Conservation (phyloP, 2,888 invertebrate genomes). For the Venusia cambrica region DNA sequence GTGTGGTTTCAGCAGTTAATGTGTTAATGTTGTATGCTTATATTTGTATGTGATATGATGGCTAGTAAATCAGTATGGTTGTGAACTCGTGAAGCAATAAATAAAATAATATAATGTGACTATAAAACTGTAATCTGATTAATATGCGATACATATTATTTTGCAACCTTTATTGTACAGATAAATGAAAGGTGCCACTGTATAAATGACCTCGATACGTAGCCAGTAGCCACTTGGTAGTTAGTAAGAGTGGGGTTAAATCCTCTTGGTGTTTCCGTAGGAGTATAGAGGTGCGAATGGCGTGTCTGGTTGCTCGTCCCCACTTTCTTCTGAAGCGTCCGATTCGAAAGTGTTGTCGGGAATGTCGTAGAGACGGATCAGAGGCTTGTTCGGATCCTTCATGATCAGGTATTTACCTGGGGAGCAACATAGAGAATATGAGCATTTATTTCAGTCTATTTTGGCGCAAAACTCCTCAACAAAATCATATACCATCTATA, state of each 20-base stretch:
- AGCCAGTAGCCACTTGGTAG: slow-evolving; percentile 7
- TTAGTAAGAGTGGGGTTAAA: slow-evolving; percentile 10
- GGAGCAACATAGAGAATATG: no score
- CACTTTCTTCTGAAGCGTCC: slow-evolving; percentile 95
- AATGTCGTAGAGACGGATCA: slow-evolving; percentile 98
- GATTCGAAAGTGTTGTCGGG: slow-evolving; percentile 99
- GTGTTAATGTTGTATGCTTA: no score
- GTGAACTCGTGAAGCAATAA: slow-evolving; percentile 2
- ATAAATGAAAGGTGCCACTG: slow-evolving; percentile 36
- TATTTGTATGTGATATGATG: no score
- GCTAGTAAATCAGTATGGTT: no score
- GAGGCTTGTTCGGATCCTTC: slow-evolving; percentile 99
- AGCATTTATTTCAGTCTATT: no score
- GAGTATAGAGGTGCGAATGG: slow-evolving; percentile 76
- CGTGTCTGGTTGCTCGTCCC: slow-evolving; percentile 83
- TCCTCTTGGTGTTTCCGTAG: slow-evolving; percentile 71
- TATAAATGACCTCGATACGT: slow-evolving; percentile 20
- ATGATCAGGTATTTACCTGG: slow-evolving; percentile 94
- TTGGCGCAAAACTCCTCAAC: no score
- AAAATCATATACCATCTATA: no score
- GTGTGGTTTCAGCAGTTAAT: no score
- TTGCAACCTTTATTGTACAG: slow-evolving; percentile 39
- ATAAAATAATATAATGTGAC: slow-evolving; percentile 52
- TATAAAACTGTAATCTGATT: slow-evolving; percentile 64
- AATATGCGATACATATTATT: slow-evolving; percentile 59